Percentiles rank a stretch among this genome's conserved stretches.
phyloP scores from a whole-genome alignment of 2,113 vertebrate genomes.

The Tachuris rubrigastra region DNA sequence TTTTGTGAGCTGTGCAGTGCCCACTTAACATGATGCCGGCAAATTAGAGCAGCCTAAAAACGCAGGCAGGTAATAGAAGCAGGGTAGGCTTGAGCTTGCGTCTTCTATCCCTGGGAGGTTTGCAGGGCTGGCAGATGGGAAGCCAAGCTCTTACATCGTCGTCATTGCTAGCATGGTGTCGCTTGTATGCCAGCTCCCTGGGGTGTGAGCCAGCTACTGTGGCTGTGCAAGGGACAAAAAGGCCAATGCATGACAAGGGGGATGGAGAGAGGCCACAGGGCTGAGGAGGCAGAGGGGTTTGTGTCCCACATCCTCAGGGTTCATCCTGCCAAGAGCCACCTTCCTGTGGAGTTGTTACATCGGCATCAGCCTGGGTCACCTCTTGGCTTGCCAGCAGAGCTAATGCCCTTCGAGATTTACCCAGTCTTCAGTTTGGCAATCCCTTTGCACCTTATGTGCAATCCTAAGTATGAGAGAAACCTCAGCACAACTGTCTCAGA shows the following conservation, averaged over 20 bases:
- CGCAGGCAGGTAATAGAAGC: neutral
- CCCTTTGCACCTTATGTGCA: neutral
- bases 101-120: constrained; percentile 21
- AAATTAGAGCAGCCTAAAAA: constrained; percentile 45
- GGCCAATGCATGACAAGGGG: neutral
- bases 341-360: neutral
- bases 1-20: neutral
- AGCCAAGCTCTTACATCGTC: neutral
- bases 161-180: neutral
- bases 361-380: neutral
- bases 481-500: neutral
- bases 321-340: neutral
- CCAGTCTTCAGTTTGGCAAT: neutral
- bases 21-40: neutral
- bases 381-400: neutral
- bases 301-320: neutral
- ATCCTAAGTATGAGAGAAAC: neutral
- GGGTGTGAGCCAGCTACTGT: neutral
- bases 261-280: neutral
- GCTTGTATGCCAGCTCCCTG: neutral
- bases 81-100: neutral
- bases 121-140: constrained; percentile 38
- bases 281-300: neutral
- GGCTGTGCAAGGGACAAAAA: neutral
- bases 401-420: neutral